phyloP scores from a whole-genome alignment of 1,140 invertebrate genomes.

The Lepidurus arcticus region DNA sequence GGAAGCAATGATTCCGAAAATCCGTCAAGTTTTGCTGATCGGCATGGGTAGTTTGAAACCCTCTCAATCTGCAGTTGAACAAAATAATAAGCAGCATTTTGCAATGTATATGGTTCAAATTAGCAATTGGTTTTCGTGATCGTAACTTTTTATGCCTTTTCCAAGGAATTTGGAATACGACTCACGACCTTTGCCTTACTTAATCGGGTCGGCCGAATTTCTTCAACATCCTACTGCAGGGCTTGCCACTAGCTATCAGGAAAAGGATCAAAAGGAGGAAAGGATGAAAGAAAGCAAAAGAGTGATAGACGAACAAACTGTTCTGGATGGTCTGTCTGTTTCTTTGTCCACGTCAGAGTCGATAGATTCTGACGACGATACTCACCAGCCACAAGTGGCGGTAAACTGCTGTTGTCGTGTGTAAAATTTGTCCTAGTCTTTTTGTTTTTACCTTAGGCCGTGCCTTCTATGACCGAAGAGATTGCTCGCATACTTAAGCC shows the following conservation, averaged over 20 bases:
- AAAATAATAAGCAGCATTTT: not conserved
- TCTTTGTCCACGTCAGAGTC: not conserved
- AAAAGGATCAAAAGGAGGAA: not conserved
- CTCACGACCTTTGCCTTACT: constrained; percentile 27
- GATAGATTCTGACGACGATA: constrained; percentile 20
- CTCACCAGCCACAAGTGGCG: not conserved
- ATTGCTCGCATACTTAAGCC: not conserved
- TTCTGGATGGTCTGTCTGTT: not conserved
- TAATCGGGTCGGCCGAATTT: constrained; percentile 26
- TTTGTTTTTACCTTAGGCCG: not conserved
- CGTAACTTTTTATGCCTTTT: not conserved
- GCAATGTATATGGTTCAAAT: not conserved
- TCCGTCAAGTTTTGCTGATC: not conserved
- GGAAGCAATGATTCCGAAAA: not conserved
- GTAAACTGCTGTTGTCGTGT: not conserved
- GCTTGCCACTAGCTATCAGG: not conserved
- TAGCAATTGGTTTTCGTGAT: too few relatives aligned
- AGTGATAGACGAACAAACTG: too few relatives aligned
- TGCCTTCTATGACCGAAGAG: not conserved
- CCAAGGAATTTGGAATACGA: not conserved
- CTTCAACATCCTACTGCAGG: constrained; percentile 23
- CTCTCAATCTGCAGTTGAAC: not conserved
- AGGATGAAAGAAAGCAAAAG: not conserved
- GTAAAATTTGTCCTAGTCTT: not conserved
- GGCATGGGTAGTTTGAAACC: not conserved